Evolutionary conservation across 2,888 invertebrate genomes (phyloP).

Genomic region (Monochamus alternatus): DNA sequence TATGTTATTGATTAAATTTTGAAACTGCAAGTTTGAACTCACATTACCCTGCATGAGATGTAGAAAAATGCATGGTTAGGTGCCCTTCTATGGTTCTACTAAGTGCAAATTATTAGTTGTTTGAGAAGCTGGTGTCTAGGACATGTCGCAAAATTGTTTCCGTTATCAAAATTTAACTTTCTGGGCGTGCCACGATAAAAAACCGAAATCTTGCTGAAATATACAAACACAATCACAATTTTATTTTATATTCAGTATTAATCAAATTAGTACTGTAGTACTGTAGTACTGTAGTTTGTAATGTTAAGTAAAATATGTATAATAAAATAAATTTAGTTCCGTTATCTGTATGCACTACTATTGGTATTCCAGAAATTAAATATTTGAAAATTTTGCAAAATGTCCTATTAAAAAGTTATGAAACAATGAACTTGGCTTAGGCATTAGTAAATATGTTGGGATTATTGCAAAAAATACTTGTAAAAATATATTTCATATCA

Average conservation of each 20-base stretch:
- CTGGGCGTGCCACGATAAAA: too few species aligned
- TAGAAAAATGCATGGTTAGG: slow-evolving; percentile 45
- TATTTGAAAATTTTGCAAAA: not conserved
- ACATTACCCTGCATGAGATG: slow-evolving; percentile 66
- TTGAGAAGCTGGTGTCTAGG: not conserved
- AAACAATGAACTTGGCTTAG: slow-evolving; percentile 5
- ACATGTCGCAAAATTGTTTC: slow-evolving; percentile 1
- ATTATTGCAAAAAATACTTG: slow-evolving; percentile 34
- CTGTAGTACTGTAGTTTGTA: too few species aligned
- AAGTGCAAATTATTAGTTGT: slow-evolving; percentile 35
- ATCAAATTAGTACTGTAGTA: too few species aligned
- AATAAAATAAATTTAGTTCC: not conserved
- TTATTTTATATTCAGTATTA: too few species aligned
- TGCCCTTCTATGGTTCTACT: slow-evolving; percentile 38
- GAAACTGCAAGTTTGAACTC: slow-evolving; percentile 65
- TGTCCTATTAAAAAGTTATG: not conserved
- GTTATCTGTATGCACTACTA: not conserved
- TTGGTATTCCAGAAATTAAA: not conserved
- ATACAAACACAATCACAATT: too few species aligned
- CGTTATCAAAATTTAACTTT: too few species aligned
- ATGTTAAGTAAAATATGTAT: too few species aligned
- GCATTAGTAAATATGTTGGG: not conserved
- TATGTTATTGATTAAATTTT: slow-evolving; percentile 61
- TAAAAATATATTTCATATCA: slow-evolving; percentile 41
- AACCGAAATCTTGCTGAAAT: not conserved